Evolutionary conservation across 2,888 invertebrate genomes (phyloP).

Genomic region (Hirtodrosophila trivittata): DNA sequence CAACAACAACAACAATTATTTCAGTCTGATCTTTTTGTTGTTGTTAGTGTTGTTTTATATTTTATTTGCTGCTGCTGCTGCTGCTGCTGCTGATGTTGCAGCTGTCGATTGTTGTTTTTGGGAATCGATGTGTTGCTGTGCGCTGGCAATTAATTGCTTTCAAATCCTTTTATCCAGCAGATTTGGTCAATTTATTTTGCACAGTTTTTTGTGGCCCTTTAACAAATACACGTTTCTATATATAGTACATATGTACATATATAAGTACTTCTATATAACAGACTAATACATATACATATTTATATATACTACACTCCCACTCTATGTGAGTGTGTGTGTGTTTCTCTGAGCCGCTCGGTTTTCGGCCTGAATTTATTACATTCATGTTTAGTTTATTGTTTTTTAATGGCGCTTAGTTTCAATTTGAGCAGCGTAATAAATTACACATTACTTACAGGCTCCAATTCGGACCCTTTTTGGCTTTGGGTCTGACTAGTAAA

Average conservation of each 20-base stretch:
- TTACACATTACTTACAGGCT: constrained; percentile 65
- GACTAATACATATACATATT: background rate
- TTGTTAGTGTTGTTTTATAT: background rate
- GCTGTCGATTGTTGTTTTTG: constrained; percentile 25
- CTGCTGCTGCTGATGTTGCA: background rate
- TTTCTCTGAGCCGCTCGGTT: constrained; percentile 23
- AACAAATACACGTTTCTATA: constrained; percentile 33
- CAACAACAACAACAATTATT: too few relatives aligned
- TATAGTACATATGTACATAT: constrained; percentile 9
- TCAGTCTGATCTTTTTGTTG: background rate
- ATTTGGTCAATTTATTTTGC: constrained; percentile 77
- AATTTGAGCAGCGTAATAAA: constrained; percentile 74
- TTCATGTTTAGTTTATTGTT: constrained; percentile 76
- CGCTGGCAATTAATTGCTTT: constrained; percentile 76
- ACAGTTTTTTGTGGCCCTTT: constrained; percentile 47
- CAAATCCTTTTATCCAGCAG: constrained; percentile 76
- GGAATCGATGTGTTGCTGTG: constrained; percentile 58
- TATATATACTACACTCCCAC: constrained; percentile 4
- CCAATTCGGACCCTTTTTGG: too few relatives aligned
- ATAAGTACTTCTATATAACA: background rate
- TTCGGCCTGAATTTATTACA: constrained; percentile 66
- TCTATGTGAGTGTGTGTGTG: constrained; percentile 6
- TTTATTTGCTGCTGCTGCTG: too few relatives aligned
- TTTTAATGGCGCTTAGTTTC: constrained; percentile 77
- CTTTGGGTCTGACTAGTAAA: too few relatives aligned